Evolutionary conservation across 2,797 vertebrate genomes (phyloP).

Genomic region (Lepidocolaptes lacrymiger): DNA sequence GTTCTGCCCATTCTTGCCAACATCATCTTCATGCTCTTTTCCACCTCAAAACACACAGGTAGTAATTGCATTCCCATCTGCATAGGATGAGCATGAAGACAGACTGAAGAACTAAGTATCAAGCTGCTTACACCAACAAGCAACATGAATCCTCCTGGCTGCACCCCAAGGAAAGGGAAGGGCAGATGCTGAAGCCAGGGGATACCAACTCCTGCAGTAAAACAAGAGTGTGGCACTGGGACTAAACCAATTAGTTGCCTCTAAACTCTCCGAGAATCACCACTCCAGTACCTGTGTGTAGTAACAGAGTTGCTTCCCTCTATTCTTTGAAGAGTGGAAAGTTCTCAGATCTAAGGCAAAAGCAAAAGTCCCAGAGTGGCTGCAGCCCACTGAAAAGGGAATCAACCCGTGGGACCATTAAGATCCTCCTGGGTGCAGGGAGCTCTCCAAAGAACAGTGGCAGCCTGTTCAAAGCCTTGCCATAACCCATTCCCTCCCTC

Average conservation of each 20-base stretch:
- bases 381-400: neutral
- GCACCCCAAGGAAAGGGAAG: neutral
- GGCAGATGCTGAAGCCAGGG: neutral
- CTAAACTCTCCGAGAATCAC: neutral
- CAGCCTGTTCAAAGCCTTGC: neutral
- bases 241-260: neutral
- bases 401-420: neutral
- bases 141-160: neutral
- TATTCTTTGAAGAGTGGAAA: neutral
- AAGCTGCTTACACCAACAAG: neutral
- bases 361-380: neutral
- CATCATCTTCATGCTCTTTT: neutral
- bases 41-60: neutral
- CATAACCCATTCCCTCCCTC: neutral
- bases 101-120: neutral
- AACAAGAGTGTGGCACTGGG: neutral
- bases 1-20: neutral
- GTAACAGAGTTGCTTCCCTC: neutral
- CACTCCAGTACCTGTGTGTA: neutral
- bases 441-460: neutral
- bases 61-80: neutral
- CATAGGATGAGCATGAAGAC: neutral
- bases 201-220: neutral
- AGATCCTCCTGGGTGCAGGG: neutral
- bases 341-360: neutral